phyloP scores from a whole-genome alignment of 2,113 vertebrate species.

The Colaptes auratus region DNA sequence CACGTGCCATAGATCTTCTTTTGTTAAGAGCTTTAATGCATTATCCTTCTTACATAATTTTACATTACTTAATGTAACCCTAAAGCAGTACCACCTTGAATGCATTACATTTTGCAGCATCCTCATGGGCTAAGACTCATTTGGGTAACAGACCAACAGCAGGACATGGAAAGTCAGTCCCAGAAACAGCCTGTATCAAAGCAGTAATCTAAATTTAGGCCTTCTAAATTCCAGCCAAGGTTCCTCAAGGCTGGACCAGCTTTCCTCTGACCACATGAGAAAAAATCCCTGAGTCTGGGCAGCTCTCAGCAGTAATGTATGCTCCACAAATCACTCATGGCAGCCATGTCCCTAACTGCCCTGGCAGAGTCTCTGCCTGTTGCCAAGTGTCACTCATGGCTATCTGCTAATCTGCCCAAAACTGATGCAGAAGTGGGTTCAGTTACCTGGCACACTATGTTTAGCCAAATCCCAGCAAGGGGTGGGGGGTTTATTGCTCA shows the following conservation, averaged over 20 bases:
- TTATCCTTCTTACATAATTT: not conserved
- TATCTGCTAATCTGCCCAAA: not conserved
- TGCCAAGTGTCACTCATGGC: not conserved
- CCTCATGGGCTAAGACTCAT: not conserved
- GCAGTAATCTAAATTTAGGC: not conserved
- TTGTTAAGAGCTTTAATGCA: not conserved
- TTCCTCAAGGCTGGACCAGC: not conserved
- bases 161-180: not conserved
- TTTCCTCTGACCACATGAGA: not conserved
- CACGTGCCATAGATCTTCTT: not conserved
- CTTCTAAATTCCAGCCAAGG: not conserved
- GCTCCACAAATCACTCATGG: not conserved
- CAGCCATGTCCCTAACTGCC: not conserved
- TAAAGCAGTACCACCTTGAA: not conserved
- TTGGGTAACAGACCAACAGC: not conserved
- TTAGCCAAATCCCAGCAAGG: not conserved
- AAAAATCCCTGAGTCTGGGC: not conserved
- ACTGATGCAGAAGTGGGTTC: not conserved
- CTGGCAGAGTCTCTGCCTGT: not conserved
- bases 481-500: not conserved
- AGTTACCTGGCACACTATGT: not conserved
- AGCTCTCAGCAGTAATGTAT: not conserved
- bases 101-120: rapidly evolving
- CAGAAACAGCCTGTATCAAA: not conserved
- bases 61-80: not conserved